These are phyloP conservation scores for Cheilosia pagana DNA, from an alignment of 2,888 invertebrate species.

Conservation along the genomic window DNA sequence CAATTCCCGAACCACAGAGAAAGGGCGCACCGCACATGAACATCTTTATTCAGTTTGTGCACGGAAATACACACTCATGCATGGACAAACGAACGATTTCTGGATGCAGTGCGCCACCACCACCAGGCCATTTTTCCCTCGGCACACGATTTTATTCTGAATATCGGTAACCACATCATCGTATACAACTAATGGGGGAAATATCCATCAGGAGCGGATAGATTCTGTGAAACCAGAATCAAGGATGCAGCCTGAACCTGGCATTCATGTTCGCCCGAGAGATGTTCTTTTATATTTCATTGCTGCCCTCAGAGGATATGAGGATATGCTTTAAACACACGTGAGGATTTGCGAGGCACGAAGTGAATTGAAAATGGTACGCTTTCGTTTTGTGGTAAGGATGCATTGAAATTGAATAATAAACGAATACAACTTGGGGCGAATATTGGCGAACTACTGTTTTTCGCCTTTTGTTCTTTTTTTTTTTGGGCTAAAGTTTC, in stretches of 20 bases:
- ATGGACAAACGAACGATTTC: neutral
- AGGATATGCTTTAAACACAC: constrained; percentile 4
- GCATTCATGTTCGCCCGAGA: constrained; percentile 18
- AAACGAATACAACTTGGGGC: constrained; percentile 14
- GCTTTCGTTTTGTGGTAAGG: neutral
- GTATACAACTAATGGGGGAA: constrained; percentile 25
- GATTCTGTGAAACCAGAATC: constrained; percentile 24
- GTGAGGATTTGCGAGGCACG: constrained; percentile 8
- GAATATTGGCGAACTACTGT: neutral
- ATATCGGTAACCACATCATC: constrained; percentile 37
- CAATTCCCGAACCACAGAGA: neutral
- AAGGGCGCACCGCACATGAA: neutral
- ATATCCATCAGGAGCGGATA: constrained; percentile 23
- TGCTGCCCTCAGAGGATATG: constrained; percentile 6
- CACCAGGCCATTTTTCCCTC: neutral
- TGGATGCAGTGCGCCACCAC: neutral
- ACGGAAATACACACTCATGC: neutral
- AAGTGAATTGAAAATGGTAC: constrained; percentile 20
- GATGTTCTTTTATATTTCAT: constrained; percentile 6
- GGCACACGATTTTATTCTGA: constrained; percentile 16
- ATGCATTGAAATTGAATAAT: constrained; percentile 40
- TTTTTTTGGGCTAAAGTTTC: too few relatives aligned
- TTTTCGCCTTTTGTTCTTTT: neutral
- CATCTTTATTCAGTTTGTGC: constrained; percentile 2
- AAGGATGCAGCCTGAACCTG: constrained; percentile 39